Evolutionary conservation across 2,113 vertebrate species (phyloP), one percentile per base, ranked within the genome.

Genomic region (Zosterops pallidus): DNA sequence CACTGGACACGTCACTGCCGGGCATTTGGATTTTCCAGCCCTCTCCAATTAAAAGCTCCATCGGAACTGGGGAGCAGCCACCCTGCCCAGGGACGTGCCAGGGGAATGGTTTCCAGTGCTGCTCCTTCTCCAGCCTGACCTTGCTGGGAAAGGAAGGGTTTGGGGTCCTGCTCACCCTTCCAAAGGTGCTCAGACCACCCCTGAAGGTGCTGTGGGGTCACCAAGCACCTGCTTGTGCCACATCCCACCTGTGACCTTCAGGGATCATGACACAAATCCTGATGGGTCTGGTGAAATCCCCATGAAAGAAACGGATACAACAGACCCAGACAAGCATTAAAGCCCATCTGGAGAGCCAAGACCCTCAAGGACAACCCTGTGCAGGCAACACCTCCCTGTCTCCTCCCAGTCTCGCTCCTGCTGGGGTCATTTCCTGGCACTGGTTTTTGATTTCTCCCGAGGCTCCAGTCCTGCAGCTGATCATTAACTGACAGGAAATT

Each of bases 401-500:
- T 37, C 72, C 64, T 72, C 49, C 46, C 57, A n/a, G 63, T 33
- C 72, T 79, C 1, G 5, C 56, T 79, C 83, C 77, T 81, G 72
- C 82, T 69, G 59, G 62, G 67, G 75, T 81, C 85, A 60, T 79
- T 96, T 89, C 90, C 87, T 44, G 46, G 67, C 15, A 6, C 60
- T 57, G 72, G 21, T 1, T 41, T 86, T n/a, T 53, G 50, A 82
- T 82, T 94, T 64, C 75, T 94, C 85, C 72, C 3, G 6, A 90
- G 90, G 85, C 91, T 92, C 49, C 35, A 15, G 49, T 33, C 89
- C 74, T 52, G 87, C 94, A 94, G 89, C 81, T 88, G 94, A 95
- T 94, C 86, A 95, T 97, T 97, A 95, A 96, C 94, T 4, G 4
- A 91, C 94, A 94, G 94, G 96, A 96, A 97, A 96, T 95, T 94